Conservation (phyloP, 2,797 vertebrate species). For the Alectoris magna region DNA sequence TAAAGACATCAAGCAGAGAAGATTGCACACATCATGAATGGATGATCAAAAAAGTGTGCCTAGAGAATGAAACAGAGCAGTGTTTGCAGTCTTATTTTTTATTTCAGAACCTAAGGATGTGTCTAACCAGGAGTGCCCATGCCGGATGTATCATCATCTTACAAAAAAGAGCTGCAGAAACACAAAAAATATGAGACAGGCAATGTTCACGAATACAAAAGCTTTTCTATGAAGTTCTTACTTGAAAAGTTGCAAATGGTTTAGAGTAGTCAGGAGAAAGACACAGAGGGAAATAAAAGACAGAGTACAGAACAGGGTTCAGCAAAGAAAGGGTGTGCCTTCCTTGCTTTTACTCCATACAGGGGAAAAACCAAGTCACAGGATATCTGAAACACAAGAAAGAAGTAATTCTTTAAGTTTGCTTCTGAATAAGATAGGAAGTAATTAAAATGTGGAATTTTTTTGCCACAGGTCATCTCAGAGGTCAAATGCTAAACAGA, state of each 20-base stretch:
- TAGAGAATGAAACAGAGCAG: neutral
- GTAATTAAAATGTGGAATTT: neutral
- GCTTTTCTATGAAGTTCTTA: neutral
- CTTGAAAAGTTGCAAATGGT: conserved; percentile 10
- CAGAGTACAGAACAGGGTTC: neutral
- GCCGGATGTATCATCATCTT: neutral
- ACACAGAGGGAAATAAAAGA: conserved; percentile 2
- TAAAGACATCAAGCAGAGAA: conserved; percentile 17
- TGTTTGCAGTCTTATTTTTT: neutral
- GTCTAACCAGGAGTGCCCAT: neutral
- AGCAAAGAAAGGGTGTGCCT: neutral
- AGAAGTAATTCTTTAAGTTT: neutral
- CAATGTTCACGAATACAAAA: neutral
- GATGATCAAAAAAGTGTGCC: conserved; percentile 30
- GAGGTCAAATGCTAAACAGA: conserved; percentile 13
- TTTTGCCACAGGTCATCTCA: neutral
- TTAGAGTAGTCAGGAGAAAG: conserved; percentile 21
- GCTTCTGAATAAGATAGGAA: conserved; percentile 33
- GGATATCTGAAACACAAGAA: neutral
- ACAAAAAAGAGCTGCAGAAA: conserved; percentile 6
- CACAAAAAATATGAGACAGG: neutral
- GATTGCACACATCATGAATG: neutral
- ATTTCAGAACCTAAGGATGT: neutral
- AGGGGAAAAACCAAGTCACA: neutral
- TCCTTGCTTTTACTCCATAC: neutral